A percentile compares a stretch with the other conserved stretches of the same genome.
Conservation (phyloP, 30 jellyfish, hydroid and myxozoan species). For the Hydra vulgaris region DNA sequence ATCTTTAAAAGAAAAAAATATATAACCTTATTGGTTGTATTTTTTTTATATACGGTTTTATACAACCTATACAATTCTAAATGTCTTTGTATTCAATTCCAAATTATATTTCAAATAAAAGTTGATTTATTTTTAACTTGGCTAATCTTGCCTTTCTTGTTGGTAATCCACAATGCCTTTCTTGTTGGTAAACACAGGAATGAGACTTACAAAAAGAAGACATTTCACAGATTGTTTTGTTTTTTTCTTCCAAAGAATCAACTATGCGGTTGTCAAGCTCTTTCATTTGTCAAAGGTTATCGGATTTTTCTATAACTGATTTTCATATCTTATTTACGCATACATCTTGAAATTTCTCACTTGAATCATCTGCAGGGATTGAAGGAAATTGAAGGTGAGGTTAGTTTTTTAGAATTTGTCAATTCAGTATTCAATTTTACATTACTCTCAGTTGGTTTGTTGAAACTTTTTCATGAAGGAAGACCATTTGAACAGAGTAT, state of each 20-base stretch:
- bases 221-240: not conserved
- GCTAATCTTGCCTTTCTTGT: not conserved
- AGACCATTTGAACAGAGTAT: not conserved
- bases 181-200: not conserved
- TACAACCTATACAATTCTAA: no score
- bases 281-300: not conserved
- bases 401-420: not conserved
- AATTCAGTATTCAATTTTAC: not conserved
- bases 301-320: not conserved
- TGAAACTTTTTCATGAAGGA: not conserved
- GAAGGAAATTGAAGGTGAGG: not conserved
- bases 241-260: not conserved
- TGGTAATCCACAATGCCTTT: no score
- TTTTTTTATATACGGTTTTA: not conserved
- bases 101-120: not conserved
- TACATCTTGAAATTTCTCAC: not conserved
- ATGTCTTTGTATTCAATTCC: not conserved
- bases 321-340: not conserved
- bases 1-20: no score
- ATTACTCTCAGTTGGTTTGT: not conserved
- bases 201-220: not conserved
- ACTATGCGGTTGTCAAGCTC: not conserved
- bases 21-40: no score
- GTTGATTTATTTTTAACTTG: not conserved
- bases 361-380: not conserved